phyloP scores from a whole-genome alignment of 2,888 invertebrate genomes.

The Timandra comae region DNA sequence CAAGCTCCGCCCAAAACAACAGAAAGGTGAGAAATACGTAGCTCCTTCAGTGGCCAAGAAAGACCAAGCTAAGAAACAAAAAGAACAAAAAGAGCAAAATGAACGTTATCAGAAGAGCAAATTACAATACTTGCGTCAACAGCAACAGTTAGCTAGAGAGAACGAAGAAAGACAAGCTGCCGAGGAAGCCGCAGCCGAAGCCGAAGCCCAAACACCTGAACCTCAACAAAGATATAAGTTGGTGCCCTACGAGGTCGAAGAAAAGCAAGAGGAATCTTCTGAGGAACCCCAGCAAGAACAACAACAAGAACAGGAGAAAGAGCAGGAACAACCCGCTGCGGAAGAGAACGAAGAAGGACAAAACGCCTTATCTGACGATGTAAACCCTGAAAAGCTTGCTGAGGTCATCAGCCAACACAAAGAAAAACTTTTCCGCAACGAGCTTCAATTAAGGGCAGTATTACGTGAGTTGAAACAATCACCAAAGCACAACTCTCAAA shows the following conservation, averaged over 20 bases:
- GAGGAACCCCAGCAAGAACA: constrained; percentile 10
- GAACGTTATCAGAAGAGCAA: constrained; percentile 21
- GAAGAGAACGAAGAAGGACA: constrained; percentile 15
- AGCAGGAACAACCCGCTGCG: constrained; percentile 5
- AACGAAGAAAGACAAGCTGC: constrained; percentile 5
- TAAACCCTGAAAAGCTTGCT: constrained; percentile 23
- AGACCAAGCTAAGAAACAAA: constrained; percentile 10
- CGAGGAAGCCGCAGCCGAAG: constrained; percentile 3
- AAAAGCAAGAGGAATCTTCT: constrained; percentile 8
- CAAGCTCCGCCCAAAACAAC: constrained; percentile 10
- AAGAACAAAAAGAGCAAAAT: constrained; percentile 20
- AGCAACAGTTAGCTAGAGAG: constrained; percentile 8
- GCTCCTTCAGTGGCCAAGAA: constrained; percentile 23
- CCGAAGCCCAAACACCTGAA: constrained; percentile 6
- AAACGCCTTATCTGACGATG: constrained; percentile 19
- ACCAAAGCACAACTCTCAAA: constrained; percentile 40
- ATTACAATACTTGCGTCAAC: constrained; percentile 12
- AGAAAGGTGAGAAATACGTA: constrained; percentile 15
- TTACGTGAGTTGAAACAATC: constrained; percentile 36
- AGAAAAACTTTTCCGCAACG: constrained; percentile 22
- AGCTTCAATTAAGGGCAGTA: constrained; percentile 22
- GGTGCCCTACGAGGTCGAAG: constrained; percentile 18
- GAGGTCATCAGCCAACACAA: constrained; percentile 22
- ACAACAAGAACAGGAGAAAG: constrained; percentile 4
- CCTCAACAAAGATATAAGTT: constrained; percentile 11